These are phyloP conservation scores for Coilia nasus DNA, from an alignment of 2,797 vertebrate genomes.

Conservation along the genomic window DNA sequence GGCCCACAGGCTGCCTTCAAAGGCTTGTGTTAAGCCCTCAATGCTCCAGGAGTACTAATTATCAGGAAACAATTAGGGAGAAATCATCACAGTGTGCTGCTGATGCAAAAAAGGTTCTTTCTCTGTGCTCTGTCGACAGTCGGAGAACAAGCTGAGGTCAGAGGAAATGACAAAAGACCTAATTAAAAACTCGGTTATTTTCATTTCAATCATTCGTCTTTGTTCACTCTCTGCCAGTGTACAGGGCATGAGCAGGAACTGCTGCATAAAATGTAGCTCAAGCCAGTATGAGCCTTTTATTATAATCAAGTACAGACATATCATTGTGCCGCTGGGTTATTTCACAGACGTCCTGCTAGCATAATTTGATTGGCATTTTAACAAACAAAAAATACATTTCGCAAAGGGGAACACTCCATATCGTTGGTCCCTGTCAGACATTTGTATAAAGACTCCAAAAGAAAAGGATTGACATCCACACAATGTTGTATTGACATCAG, in stretches of 20 bases:
- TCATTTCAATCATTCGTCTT: slow-evolving; percentile 41
- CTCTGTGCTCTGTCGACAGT: slow-evolving; percentile 43
- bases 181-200: slow-evolving; percentile 51
- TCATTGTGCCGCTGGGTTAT: background rate
- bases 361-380: background rate
- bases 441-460: background rate
- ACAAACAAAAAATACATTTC: background rate
- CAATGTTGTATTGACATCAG: no score
- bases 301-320: background rate
- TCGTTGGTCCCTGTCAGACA: background rate
- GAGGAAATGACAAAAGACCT: slow-evolving; percentile 52
- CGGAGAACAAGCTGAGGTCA: slow-evolving; percentile 54
- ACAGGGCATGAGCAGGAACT: slow-evolving; percentile 29
- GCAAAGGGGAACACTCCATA: background rate
- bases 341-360: background rate
- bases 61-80: slow-evolving; percentile 55
- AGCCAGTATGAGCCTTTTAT: slow-evolving; percentile 28
- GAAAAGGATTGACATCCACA: background rate
- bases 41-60: slow-evolving; percentile 51
- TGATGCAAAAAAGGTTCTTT: slow-evolving; percentile 42
- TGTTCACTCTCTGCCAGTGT: slow-evolving; percentile 19
- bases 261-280: slow-evolving; percentile 6
- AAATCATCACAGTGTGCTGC: slow-evolving; percentile 48
- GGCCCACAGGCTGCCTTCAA: background rate
- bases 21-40: slow-evolving; percentile 36